Conservation (phyloP, 2,888 invertebrate species). For the Nebria salina region DNA sequence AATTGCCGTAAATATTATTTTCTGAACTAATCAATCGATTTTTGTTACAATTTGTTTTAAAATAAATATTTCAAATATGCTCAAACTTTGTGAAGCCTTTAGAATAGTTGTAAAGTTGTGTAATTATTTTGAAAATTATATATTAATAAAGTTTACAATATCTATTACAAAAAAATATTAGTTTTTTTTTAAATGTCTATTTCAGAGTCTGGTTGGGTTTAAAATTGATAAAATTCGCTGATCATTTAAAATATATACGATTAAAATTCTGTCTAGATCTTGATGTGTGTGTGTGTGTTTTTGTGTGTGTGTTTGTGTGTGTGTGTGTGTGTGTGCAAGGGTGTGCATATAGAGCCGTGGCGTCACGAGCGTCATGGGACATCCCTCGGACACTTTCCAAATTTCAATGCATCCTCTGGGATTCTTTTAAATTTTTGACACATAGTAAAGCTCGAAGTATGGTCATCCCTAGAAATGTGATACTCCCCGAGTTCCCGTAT, state of each 20-base stretch:
- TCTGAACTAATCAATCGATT: no score
- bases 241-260: not conserved
- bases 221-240: not conserved
- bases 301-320: not conserved
- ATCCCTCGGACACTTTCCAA: slow-evolving; percentile 61
- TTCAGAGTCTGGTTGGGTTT: not conserved
- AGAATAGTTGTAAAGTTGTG: no score
- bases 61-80: no score
- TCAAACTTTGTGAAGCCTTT: no score
- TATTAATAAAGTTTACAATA: not conserved
- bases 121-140: not conserved
- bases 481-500: slow-evolving; percentile 50
- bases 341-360: slow-evolving; percentile 41
- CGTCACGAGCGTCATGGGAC: slow-evolving; percentile 61
- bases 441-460: slow-evolving; percentile 60
- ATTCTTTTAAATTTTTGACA: slow-evolving; percentile 65
- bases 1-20: not conserved
- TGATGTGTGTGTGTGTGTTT: not conserved
- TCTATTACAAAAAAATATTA: no score
- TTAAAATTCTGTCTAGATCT: not conserved
- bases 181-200: no score
- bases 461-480: slow-evolving; percentile 61
- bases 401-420: slow-evolving; percentile 60
- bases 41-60: no score
- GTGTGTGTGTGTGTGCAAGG: not conserved